Base-by-base conservation (phyloP, 1,140 invertebrate genomes). In the Neelides sp. region DNA sequence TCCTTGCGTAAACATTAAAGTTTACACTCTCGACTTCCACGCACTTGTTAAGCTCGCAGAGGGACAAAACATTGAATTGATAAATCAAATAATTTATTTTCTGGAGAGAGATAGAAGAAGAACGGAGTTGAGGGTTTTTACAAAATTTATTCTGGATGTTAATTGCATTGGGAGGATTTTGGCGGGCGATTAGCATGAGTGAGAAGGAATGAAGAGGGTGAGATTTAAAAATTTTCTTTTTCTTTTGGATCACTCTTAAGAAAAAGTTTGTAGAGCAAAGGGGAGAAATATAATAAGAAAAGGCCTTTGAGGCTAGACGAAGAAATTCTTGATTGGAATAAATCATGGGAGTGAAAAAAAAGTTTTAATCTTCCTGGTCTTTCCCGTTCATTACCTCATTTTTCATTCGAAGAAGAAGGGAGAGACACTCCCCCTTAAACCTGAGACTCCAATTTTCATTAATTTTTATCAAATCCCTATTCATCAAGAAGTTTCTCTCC, bases 301-400 rank as follows among this genome's bases (percentile, higher is more conserved):
- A 39, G 10, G 30, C 19, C 23, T 32, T n/a, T n/a, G 17, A 34
- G 20, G 34, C 28, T 27, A 40, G 39, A 35, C 39, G 26, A 28
- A 40, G 37, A 39, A 53, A 53, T 53, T 53, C 51, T 53, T 53
- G 51, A 53, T 53, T 53, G 46, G 51, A 53, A 53, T 53, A 53
- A 53, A 53, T 53, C 51, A 53, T 48, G 23, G 35, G 39, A 45
- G 46, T 47, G 45, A 35, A 53, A 53, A n/a, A n/a, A n/a, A 53
- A 48, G 51, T 53, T 53, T 53, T 53, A 53, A 53, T 53, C 51
- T 53, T 45, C 48, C 41, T 53, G 51, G 51, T 53, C 51, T 42
- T 53, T 53, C 51, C 39, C 51, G 45, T 53, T 53, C 51, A 53
- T 53, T 53, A 53, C 51, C 51, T 43, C 45, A 53, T 53, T 53